Conservation (phyloP, 23 tunicate genomes). For the Ciona savignyi region DNA sequence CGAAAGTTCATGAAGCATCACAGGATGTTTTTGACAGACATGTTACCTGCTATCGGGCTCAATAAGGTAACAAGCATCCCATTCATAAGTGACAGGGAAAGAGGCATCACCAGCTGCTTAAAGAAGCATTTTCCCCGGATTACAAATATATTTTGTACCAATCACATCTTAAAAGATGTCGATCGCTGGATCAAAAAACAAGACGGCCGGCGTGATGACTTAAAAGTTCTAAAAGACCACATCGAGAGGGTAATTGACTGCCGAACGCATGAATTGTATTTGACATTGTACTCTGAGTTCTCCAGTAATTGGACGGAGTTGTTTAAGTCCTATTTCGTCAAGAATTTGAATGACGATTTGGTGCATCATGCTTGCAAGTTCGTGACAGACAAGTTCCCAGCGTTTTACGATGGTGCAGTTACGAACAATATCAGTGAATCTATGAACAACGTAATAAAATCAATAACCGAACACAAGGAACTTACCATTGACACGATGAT, state of each 20-base stretch:
- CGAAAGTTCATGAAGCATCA: conserved; percentile 6
- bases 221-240: no score
- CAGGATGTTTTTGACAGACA: conserved; percentile 9
- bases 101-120: conserved; percentile 10
- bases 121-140: conserved; percentile 4
- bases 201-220: neutral
- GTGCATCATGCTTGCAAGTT: neutral
- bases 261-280: neutral
- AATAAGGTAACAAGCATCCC: conserved; percentile 17
- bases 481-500: conserved; percentile 5
- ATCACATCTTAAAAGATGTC: conserved; percentile 11
- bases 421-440: conserved; percentile 21
- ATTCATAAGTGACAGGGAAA: conserved; percentile 15
- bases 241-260: neutral
- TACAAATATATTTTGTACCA: conserved; percentile 8
- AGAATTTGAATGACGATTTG: neutral
- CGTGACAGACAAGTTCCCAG: neutral
- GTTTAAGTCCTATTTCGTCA: conserved; percentile 3
- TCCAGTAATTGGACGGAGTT: neutral
- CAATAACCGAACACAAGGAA: conserved; percentile 7
- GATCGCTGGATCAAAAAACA: conserved; percentile 15
- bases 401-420: conserved; percentile 7
- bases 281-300: neutral
- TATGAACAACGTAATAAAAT: conserved; percentile 9
- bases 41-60: conserved; percentile 11